phyloP scores from a whole-genome alignment of 2,888 invertebrate genomes.

The Plagodis dolabraria region DNA sequence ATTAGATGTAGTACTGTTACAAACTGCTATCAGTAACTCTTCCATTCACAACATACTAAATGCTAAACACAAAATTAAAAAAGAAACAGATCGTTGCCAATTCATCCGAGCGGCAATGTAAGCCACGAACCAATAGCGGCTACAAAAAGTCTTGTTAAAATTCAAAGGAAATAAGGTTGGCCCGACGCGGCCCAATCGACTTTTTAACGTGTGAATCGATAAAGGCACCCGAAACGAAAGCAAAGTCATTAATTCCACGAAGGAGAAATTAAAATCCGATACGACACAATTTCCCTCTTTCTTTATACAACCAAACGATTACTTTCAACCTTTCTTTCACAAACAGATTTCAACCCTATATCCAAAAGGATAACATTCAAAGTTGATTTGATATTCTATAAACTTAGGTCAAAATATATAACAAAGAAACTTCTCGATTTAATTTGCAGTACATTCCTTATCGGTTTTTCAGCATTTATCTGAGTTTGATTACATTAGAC shows the following conservation, averaged over 20 bases:
- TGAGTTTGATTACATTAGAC: slow-evolving; percentile 76
- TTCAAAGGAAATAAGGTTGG: slow-evolving; percentile 20
- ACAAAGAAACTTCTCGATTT: slow-evolving; percentile 72
- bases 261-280: slow-evolving; percentile 83
- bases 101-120: slow-evolving; percentile 2
- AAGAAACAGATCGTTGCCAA: not conserved
- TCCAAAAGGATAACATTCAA: not conserved
- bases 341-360: slow-evolving; percentile 39
- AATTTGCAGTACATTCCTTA: slow-evolving; percentile 78
- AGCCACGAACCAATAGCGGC: slow-evolving; percentile 2
- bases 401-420: slow-evolving; percentile 41
- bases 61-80: not conserved
- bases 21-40: too few relatives aligned
- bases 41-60: too few relatives aligned
- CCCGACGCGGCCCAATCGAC: slow-evolving; percentile 16
- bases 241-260: slow-evolving; percentile 79
- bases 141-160: slow-evolving; percentile 7
- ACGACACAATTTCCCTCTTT: slow-evolving; percentile 78
- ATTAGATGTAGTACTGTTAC: too few relatives aligned
- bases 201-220: slow-evolving; percentile 67
- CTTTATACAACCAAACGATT: slow-evolving; percentile 46
- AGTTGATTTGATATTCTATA: slow-evolving; percentile 15
- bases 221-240: slow-evolving; percentile 59
- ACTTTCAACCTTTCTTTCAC: slow-evolving; percentile 32
- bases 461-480: slow-evolving; percentile 78